Evolutionary conservation across 1,140 invertebrate species (phyloP).

Genomic region (Hyposmocoma kahamanoa): DNA sequence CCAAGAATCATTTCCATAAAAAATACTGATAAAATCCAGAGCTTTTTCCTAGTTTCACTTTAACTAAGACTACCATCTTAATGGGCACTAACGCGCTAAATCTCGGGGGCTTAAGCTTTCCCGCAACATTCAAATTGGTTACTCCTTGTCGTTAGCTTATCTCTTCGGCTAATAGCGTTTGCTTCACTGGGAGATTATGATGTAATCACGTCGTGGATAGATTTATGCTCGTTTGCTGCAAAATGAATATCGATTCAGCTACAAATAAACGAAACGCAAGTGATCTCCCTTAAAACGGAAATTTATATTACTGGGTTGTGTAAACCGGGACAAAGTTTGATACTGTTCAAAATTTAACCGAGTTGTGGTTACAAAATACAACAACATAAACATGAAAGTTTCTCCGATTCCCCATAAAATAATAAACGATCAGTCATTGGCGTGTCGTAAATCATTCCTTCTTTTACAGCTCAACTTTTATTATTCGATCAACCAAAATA

Average conservation of each 20-base stretch:
- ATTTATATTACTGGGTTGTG: background rate
- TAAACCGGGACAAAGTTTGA: background rate
- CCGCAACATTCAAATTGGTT: slow-evolving; percentile 32
- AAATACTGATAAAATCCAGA: slow-evolving; percentile 29
- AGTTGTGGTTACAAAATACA: background rate
- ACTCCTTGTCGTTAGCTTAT: slow-evolving; percentile 33
- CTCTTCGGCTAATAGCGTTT: slow-evolving; percentile 19
- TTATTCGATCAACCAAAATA: slow-evolving; percentile 29
- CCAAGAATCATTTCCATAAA: slow-evolving; percentile 19
- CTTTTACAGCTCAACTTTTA: slow-evolving; percentile 27
- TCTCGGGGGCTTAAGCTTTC: slow-evolving; percentile 25
- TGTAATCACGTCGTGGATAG: background rate
- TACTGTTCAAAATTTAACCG: background rate
- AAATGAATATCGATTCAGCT: background rate
- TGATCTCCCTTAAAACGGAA: background rate
- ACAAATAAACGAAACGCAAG: background rate
- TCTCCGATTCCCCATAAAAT: slow-evolving; percentile 18
- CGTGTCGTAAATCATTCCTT: slow-evolving; percentile 29
- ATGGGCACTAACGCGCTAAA: slow-evolving; percentile 31
- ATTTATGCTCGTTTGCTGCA: background rate
- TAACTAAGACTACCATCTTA: slow-evolving; percentile 25
- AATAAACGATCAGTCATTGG: slow-evolving; percentile 27
- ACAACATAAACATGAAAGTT: slow-evolving; percentile 10
- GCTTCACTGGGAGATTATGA: background rate
- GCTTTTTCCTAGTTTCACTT: slow-evolving; percentile 19